Conservation (phyloP, 2,797 vertebrate genomes). For the Spheniscus humboldti region DNA sequence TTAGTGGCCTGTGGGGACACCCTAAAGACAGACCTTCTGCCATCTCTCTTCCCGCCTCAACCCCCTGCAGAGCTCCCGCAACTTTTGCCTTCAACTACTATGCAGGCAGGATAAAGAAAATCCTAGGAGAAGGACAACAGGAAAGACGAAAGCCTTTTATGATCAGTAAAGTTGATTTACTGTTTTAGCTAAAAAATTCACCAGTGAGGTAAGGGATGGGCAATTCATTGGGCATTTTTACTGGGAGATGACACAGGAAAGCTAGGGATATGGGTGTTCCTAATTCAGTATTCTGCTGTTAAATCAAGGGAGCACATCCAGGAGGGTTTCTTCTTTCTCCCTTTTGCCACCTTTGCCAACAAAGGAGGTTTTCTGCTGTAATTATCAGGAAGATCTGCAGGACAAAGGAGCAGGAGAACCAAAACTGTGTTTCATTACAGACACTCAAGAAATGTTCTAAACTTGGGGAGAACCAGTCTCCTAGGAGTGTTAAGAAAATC, state of each 20-base stretch:
- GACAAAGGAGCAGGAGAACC: neutral
- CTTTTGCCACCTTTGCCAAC: neutral
- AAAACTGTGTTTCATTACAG: neutral
- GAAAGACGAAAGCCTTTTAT: neutral
- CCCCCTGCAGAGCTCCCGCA: neutral
- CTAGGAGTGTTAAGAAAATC: neutral
- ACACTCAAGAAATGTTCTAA: neutral
- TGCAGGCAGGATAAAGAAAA: neutral
- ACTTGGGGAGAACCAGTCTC: neutral
- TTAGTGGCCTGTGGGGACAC: neutral
- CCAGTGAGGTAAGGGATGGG: neutral
- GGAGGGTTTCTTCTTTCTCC: neutral
- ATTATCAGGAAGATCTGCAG: neutral
- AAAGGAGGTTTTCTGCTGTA: neutral
- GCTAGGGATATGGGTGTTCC: neutral
- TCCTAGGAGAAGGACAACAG: neutral
- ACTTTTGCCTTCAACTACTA: neutral
- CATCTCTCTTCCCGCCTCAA: neutral
- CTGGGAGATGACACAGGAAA: neutral
- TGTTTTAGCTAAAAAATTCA: neutral
- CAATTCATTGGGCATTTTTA: neutral
- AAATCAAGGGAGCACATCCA: neutral
- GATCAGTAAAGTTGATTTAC: neutral
- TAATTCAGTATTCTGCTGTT: neutral
- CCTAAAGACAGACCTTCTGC: neutral